These are phyloP conservation scores for Lottia gigantea DNA, from an alignment of 2,888 invertebrate species.

Conservation along the genomic window DNA sequence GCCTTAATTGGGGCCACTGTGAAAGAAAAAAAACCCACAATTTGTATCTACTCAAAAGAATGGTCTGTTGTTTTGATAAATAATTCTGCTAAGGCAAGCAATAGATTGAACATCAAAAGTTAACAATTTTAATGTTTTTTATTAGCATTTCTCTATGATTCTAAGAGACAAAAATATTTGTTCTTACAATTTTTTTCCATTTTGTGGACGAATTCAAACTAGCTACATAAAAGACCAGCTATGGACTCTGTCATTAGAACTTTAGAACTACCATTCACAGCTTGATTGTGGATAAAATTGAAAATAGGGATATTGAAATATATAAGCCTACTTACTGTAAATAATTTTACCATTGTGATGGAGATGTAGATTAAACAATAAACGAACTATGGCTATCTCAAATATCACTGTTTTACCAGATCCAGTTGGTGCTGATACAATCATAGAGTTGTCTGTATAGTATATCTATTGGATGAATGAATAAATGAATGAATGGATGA, in stretches of 20 bases:
- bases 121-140: too few relatives aligned
- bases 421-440: constrained; percentile 84
- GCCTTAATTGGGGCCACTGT: constrained; percentile 86
- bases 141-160: too few relatives aligned
- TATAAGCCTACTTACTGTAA: constrained; percentile 79
- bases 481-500: background rate
- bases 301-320: too few relatives aligned
- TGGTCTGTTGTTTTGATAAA: background rate
- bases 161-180: too few relatives aligned
- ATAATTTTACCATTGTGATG: constrained; percentile 74
- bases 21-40: constrained; percentile 13
- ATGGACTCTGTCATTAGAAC: too few relatives aligned
- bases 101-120: too few relatives aligned
- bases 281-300: too few relatives aligned
- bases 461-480: constrained; percentile 52
- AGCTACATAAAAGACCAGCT: too few relatives aligned
- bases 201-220: too few relatives aligned
- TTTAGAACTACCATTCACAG: too few relatives aligned
- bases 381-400: constrained; percentile 80
- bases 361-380: constrained; percentile 73
- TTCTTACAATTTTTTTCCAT: too few relatives aligned
- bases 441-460: constrained; percentile 76
- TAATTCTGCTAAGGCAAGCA: too few relatives aligned
- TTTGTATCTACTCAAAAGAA: background rate
- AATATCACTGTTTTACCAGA: constrained; percentile 87